Evolutionary conservation across 2,113 vertebrate species (phyloP).

Genomic region (Tauraco erythrolophus): DNA sequence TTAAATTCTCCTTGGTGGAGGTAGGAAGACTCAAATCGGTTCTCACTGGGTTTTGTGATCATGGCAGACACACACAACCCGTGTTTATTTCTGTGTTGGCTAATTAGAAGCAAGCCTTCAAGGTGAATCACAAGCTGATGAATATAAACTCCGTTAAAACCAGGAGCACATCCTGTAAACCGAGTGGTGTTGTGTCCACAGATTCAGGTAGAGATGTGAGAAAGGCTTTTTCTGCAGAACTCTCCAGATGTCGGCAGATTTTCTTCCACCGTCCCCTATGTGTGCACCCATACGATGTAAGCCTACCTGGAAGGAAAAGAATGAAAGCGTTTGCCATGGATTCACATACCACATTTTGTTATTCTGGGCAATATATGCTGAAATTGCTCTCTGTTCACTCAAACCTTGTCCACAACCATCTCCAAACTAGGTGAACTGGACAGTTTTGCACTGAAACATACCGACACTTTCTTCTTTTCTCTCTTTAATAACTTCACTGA

Average conservation of each 20-base stretch:
- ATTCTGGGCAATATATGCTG: not conserved
- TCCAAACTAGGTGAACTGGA: not conserved
- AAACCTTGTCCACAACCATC: not conserved
- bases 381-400: not conserved
- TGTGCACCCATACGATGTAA: not conserved
- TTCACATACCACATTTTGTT: not conserved
- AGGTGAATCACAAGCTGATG: not conserved
- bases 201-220: not conserved
- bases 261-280: not conserved
- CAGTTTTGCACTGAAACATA: not conserved
- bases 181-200: not conserved
- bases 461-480: not conserved
- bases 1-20: not conserved
- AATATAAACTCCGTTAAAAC: not conserved
- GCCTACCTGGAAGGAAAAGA: not conserved
- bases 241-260: not conserved
- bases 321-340: not conserved
- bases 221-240: not conserved
- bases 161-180: not conserved
- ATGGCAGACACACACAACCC: not conserved
- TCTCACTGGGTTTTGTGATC: not conserved
- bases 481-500: not conserved
- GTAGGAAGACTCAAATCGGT: slow-evolving; percentile 5
- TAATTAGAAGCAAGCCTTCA: not conserved
- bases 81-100: not conserved